Percentiles rank a stretch among this genome's conserved stretches.
Conservation (phyloP, 2,113 vertebrate species). For the Perca fluviatilis region DNA sequence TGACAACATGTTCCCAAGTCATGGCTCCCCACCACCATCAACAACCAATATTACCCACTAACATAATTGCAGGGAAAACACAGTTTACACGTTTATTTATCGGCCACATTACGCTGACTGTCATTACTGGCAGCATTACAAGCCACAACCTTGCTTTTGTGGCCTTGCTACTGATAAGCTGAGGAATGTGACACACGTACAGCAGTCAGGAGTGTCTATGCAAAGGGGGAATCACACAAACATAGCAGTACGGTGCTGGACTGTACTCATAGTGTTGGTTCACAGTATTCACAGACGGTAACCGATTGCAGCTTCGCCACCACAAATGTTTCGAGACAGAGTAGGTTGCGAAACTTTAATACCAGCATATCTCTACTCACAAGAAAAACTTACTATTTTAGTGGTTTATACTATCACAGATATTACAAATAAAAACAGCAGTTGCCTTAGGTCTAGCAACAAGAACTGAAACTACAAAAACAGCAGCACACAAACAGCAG, state of each 20-base stretch:
- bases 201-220: background rate
- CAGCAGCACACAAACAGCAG: background rate
- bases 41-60: constrained; percentile 10
- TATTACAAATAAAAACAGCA: background rate
- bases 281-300: background rate
- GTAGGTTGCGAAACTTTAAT: background rate
- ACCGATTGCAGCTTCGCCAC: background rate
- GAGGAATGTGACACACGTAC: background rate
- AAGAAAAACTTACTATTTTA: background rate
- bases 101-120: background rate
- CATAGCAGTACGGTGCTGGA: background rate
- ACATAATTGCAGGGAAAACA: constrained; percentile 5
- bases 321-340: background rate
- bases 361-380: background rate
- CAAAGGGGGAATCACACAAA: constrained; percentile 8
- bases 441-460: background rate
- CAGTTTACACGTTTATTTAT: constrained; percentile 26
- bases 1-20: constrained; percentile 4
- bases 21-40: background rate
- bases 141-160: constrained; percentile 16
- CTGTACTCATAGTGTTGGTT: background rate
- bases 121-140: constrained; percentile 6
- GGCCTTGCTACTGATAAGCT: constrained; percentile 31
- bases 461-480: background rate
- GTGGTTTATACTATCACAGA: background rate